Evolutionary conservation across 2,113 vertebrate genomes (phyloP).

Genomic region (Channa maculata): DNA sequence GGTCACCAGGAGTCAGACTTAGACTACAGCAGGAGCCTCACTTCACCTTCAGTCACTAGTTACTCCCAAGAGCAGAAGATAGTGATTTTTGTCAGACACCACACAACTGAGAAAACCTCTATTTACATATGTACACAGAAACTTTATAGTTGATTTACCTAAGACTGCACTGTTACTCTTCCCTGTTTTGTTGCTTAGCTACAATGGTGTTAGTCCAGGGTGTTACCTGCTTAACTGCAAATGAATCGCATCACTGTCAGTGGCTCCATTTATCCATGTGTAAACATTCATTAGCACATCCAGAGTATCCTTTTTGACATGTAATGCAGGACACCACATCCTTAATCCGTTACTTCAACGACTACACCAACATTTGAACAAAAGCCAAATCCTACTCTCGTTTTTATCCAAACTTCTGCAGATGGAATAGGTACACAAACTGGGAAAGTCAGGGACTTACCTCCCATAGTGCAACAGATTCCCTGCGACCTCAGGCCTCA

Average conservation of each 20-base stretch:
- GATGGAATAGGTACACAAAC: neutral
- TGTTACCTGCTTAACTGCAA: conserved; percentile 8
- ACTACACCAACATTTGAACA: neutral
- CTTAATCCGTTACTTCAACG: neutral
- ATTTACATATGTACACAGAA: conserved; percentile 16
- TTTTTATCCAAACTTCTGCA: neutral
- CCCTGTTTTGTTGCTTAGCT: neutral
- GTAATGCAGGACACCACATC: neutral
- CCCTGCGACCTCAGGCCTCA: conserved; percentile 93
- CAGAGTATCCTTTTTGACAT: neutral
- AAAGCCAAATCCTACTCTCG: too few species aligned
- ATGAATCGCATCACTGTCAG: conserved; percentile 16
- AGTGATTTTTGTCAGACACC: neutral
- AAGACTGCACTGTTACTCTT: neutral
- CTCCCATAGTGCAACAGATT: conserved; percentile 98
- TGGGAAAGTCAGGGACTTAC: conserved; percentile 73
- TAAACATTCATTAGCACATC: neutral
- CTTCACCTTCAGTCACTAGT: conserved; percentile 2
- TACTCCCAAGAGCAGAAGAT: neutral
- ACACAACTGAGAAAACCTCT: conserved; percentile 29
- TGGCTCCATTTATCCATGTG: neutral
- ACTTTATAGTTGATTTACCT: conserved; percentile 4
- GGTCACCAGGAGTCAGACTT: conserved; percentile 14
- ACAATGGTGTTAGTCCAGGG: conserved; percentile 27
- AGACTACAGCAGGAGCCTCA: neutral